Evolutionary conservation across 2,888 invertebrate species (phyloP).

Genomic region (Perizoma affinitatum): DNA sequence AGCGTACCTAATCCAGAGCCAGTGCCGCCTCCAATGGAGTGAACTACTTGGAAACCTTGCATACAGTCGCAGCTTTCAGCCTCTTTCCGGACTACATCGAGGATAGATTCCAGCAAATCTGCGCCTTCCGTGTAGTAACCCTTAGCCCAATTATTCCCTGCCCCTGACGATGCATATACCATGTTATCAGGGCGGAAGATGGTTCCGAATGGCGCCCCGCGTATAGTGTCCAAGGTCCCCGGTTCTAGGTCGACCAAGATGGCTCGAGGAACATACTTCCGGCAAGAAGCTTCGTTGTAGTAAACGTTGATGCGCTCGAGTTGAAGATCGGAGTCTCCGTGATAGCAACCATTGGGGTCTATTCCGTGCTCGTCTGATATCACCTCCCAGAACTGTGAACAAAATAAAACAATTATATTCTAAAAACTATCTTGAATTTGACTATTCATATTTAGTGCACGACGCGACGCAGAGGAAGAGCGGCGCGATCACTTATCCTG

Average conservation of each 20-base stretch:
- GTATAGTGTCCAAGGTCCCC: constrained; percentile 85
- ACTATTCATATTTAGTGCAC: too few relatives aligned
- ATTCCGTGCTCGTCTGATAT: constrained; percentile 92
- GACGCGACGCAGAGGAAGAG: too few relatives aligned
- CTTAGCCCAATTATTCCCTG: constrained; percentile 85
- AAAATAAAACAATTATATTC: not conserved
- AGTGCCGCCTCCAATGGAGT: constrained; percentile 89
- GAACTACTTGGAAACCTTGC: constrained; percentile 86
- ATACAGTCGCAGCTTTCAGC: constrained; percentile 88
- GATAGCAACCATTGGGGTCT: constrained; percentile 81
- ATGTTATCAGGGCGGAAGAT: constrained; percentile 89
- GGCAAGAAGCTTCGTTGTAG: constrained; percentile 86
- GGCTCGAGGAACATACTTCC: constrained; percentile 69
- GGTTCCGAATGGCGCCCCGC: constrained; percentile 86
- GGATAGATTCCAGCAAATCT: constrained; percentile 84
- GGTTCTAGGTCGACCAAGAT: constrained; percentile 71
- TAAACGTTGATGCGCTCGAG: constrained; percentile 90
- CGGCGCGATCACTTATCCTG: too few relatives aligned
- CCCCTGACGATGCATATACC: constrained; percentile 84
- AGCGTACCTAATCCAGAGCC: constrained; percentile 90
- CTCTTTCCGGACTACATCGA: constrained; percentile 84
- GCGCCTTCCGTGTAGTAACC: constrained; percentile 88
- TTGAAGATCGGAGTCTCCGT: constrained; percentile 88
- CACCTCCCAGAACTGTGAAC: constrained; percentile 90
- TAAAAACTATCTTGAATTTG: too few relatives aligned